Percentiles rank a stretch among this genome's conserved stretches.
Evolutionary conservation across 2,888 invertebrate species (phyloP).

Genomic region (Morinoia aosen): DNA sequence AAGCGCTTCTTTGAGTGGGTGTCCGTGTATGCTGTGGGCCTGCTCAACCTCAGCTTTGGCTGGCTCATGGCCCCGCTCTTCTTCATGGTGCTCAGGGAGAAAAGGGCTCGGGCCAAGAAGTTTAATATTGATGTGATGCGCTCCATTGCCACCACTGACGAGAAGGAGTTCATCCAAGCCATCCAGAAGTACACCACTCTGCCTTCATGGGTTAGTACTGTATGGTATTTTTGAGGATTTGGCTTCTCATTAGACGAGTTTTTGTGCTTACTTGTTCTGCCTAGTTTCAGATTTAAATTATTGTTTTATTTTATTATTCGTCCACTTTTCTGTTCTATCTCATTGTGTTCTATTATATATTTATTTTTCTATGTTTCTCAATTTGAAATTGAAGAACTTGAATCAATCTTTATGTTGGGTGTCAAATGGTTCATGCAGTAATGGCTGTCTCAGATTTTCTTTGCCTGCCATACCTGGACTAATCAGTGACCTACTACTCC

Average conservation of each 20-base stretch:
- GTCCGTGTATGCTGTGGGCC: slow-evolving; percentile 62
- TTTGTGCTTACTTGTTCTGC: not conserved
- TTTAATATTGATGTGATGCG: slow-evolving; percentile 65
- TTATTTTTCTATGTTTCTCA: no score
- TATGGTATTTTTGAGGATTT: not conserved
- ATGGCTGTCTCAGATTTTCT: no score
- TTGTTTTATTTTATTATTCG: not conserved
- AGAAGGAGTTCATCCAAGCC: slow-evolving; percentile 66
- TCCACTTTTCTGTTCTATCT: not conserved
- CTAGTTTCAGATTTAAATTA: not conserved
- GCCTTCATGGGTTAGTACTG: slow-evolving; percentile 65
- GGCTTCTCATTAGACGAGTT: not conserved
- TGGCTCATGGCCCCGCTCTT: slow-evolving; percentile 67
- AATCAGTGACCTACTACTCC: no score
- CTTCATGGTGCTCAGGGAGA: slow-evolving; percentile 66
- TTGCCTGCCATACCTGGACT: no score
- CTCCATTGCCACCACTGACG: slow-evolving; percentile 65
- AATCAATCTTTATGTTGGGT: no score
- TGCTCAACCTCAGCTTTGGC: slow-evolving; percentile 65
- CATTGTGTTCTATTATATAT: not conserved
- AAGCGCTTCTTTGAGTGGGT: slow-evolving; percentile 63
- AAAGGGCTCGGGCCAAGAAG: slow-evolving; percentile 65
- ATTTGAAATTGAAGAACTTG: no score
- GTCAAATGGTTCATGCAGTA: no score
- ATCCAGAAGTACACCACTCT: slow-evolving; percentile 64